These are phyloP conservation scores for Sebastes vulpes DNA, from an alignment of 2,797 vertebrate genomes.

Conservation along the genomic window DNA sequence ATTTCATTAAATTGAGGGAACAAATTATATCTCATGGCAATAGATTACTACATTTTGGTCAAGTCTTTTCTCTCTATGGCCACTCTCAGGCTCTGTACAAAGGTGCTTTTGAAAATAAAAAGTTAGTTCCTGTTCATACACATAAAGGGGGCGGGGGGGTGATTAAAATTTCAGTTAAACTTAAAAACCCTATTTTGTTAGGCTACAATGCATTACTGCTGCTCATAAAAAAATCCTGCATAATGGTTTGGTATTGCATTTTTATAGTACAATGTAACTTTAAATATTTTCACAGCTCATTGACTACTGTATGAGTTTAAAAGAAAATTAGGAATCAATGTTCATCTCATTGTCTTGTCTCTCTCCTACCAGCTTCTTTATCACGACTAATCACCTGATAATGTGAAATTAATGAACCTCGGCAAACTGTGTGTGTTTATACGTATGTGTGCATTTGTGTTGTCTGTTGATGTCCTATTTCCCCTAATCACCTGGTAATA, in stretches of 20 bases:
- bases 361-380: conserved; percentile 40
- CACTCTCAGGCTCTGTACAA: too few species aligned
- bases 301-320: conserved; percentile 14
- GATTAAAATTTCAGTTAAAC: too few species aligned
- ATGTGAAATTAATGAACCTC: conserved; percentile 60
- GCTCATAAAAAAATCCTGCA: too few species aligned
- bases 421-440: background rate
- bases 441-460: background rate
- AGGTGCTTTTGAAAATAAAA: too few species aligned
- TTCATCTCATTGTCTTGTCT: conserved; percentile 35
- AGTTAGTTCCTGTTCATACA: too few species aligned
- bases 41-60: too few species aligned
- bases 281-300: conserved; percentile 30
- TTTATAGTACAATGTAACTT: background rate
- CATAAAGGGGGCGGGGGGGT: too few species aligned
- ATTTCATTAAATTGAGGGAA: too few species aligned
- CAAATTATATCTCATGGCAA: too few species aligned
- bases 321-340: conserved; percentile 57
- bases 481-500: conserved; percentile 15
- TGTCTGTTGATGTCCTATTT: background rate
- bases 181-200: too few species aligned
- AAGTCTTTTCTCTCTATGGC: too few species aligned
- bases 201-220: too few species aligned
- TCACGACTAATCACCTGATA: conserved; percentile 60
- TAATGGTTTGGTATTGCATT: background rate